phyloP scores from a whole-genome alignment of 2,888 invertebrate species.

The Microctonus aethiopoides region DNA sequence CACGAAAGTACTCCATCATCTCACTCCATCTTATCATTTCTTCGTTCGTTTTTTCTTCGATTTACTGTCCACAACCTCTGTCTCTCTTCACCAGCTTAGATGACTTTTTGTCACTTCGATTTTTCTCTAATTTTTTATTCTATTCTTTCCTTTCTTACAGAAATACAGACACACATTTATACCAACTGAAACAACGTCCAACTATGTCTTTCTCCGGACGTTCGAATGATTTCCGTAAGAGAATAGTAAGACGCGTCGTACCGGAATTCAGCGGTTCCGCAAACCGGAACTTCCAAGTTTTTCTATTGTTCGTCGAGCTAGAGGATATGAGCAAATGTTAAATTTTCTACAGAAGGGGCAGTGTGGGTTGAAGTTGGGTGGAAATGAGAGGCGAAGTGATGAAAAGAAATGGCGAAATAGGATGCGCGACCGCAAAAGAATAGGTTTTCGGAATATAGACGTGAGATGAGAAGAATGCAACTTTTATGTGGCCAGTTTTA shows the following conservation, averaged over 20 bases:
- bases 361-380: constrained; percentile 22
- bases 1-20: background rate
- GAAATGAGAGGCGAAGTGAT: background rate
- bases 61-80: background rate
- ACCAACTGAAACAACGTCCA: background rate
- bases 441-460: too few species aligned
- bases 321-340: constrained; percentile 8
- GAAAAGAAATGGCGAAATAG: constrained; percentile 20
- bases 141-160: background rate
- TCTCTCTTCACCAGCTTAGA: background rate
- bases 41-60: background rate
- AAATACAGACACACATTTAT: background rate
- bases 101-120: background rate
- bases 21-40: background rate
- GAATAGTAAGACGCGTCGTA: constrained; percentile 30
- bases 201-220: constrained; percentile 28
- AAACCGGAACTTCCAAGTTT: constrained; percentile 33
- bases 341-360: background rate
- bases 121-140: background rate
- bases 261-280: constrained; percentile 35
- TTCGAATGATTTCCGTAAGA: constrained; percentile 42
- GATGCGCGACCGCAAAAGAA: too few species aligned
- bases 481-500: background rate
- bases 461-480: constrained; percentile 21
- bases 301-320: constrained; percentile 34